phyloP scores from a whole-genome alignment of 2,888 invertebrate species.

The Tenthredo livida region DNA sequence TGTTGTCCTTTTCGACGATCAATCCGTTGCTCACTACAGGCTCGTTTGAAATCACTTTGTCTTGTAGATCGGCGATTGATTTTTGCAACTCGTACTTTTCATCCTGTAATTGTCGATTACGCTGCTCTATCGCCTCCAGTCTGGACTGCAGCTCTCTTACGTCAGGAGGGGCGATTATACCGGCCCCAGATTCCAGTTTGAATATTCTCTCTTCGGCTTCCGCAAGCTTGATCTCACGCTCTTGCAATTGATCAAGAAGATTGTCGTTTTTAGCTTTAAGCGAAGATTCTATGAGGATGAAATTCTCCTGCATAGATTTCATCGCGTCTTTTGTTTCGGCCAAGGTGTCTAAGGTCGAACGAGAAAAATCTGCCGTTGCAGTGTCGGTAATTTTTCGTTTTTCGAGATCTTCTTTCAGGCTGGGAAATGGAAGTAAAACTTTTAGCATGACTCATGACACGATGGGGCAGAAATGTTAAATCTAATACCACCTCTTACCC shows the following conservation, averaged over 20 bases:
- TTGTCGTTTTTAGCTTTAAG: slow-evolving; percentile 85
- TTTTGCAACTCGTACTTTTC: slow-evolving; percentile 74
- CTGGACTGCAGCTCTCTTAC: slow-evolving; percentile 68
- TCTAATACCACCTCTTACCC: slow-evolving; percentile 62
- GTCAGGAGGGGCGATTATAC: slow-evolving; percentile 64
- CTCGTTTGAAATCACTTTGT: slow-evolving; percentile 66
- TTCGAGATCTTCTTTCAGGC: slow-evolving; percentile 52
- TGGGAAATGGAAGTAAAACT: not conserved
- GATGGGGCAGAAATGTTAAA: slow-evolving; percentile 5
- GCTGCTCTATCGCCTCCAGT: slow-evolving; percentile 67
- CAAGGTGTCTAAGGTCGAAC: slow-evolving; percentile 83
- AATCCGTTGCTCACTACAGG: slow-evolving; percentile 63
- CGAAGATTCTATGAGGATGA: slow-evolving; percentile 85
- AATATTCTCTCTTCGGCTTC: slow-evolving; percentile 71
- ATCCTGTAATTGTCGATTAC: slow-evolving; percentile 69
- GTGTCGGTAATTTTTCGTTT: slow-evolving; percentile 62
- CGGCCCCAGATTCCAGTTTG: slow-evolving; percentile 69
- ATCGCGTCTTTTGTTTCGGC: slow-evolving; percentile 90
- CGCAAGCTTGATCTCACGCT: slow-evolving; percentile 80
- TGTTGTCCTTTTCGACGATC: slow-evolving; percentile 70
- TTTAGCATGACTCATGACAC: not conserved
- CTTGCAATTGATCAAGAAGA: slow-evolving; percentile 80
- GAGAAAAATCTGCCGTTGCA: slow-evolving; percentile 70
- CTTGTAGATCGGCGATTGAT: slow-evolving; percentile 69
- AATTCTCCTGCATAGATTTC: slow-evolving; percentile 89